These are phyloP conservation scores for Pheosia tremula DNA, from an alignment of 2,888 invertebrate species.

Conservation along the genomic window DNA sequence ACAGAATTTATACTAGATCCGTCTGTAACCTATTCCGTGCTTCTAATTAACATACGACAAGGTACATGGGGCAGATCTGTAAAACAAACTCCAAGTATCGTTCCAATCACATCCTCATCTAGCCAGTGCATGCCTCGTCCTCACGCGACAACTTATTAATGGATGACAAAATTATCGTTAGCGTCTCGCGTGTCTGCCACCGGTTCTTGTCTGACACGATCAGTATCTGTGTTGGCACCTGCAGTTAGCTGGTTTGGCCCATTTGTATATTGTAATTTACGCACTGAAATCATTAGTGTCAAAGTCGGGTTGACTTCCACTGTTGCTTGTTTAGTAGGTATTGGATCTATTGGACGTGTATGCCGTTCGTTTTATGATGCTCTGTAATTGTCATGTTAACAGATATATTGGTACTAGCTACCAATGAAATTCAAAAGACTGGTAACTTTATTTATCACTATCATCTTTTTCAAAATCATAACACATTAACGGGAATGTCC, in stretches of 20 bases:
- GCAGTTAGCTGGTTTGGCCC: constrained; percentile 29
- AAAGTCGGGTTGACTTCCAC: not conserved
- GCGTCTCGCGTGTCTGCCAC: constrained; percentile 46
- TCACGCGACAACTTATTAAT: constrained; percentile 44
- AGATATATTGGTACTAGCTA: too few relatives aligned
- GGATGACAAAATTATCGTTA: constrained; percentile 47
- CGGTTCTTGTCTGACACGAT: constrained; percentile 43
- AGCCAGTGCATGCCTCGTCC: constrained; percentile 22
- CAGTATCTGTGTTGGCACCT: constrained; percentile 47
- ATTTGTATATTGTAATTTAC: constrained; percentile 21
- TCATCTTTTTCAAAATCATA: too few relatives aligned
- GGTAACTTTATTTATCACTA: too few relatives aligned
- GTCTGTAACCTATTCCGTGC: too few relatives aligned
- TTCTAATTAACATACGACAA: too few relatives aligned
- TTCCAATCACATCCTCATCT: constrained; percentile 24
- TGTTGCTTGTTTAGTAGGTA: not conserved
- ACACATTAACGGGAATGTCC: too few relatives aligned
- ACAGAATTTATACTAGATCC: too few relatives aligned
- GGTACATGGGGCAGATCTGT: too few relatives aligned
- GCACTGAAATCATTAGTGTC: constrained; percentile 2
- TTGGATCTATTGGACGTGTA: not conserved
- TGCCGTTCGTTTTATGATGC: too few relatives aligned
- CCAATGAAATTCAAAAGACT: too few relatives aligned
- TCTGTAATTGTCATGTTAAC: too few relatives aligned
- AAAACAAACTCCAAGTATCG: not conserved